phyloP scores from a whole-genome alignment of 1,140 invertebrate genomes.

The Propsilocerus akamusi region DNA sequence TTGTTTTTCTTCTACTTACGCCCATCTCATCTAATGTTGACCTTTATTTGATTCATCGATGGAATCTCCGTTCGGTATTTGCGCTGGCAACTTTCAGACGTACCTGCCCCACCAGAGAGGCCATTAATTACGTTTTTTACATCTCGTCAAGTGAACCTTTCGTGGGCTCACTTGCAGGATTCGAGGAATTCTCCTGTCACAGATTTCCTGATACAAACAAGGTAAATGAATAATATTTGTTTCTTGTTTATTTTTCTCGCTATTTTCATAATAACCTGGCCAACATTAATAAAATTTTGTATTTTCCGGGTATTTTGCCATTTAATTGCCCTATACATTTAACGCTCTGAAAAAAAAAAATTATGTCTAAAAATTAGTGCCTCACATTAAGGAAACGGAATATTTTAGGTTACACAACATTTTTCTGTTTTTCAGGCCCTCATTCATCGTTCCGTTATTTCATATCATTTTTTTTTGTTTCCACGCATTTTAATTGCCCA shows the following conservation, averaged over 20 bases:
- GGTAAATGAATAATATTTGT: conserved; percentile 32
- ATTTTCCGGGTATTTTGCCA: no score
- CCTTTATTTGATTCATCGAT: no score
- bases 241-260: neutral
- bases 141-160: conserved; percentile 51
- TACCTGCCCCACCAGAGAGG: conserved; percentile 49
- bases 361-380: neutral
- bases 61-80: no score
- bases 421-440: no score
- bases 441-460: no score
- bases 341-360: neutral
- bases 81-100: conserved; percentile 39
- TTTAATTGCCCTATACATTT: no score
- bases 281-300: no score
- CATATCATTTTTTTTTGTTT: no score
- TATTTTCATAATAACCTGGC: no score
- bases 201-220: conserved; percentile 52
- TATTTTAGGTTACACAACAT: neutral
- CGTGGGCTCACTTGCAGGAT: conserved; percentile 51
- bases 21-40: no score
- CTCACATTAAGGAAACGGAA: neutral
- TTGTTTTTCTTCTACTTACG: conserved; percentile 11
- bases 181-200: conserved; percentile 47
- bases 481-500: conserved; percentile 1
- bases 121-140: conserved; percentile 53